Conservation (phyloP, 2,113 vertebrate species). For the Sturnira hondurensis region DNA sequence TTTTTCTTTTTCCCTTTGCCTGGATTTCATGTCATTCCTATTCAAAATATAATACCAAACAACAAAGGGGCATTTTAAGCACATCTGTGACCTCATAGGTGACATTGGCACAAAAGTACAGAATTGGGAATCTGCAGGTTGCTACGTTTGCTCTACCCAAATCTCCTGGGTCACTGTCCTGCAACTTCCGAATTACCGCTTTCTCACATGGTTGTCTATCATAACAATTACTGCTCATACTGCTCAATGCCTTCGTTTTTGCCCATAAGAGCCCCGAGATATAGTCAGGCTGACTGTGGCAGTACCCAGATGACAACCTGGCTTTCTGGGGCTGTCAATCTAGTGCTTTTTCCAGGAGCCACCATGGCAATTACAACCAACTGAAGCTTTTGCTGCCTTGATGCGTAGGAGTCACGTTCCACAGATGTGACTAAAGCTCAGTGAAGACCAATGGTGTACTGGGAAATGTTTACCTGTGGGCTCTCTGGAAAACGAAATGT, state of each 20-base stretch:
- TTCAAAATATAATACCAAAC: neutral
- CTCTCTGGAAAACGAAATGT: neutral
- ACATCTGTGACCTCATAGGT: neutral
- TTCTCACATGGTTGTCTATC: neutral
- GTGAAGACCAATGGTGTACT: neutral
- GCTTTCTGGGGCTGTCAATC: neutral
- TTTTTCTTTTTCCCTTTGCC: neutral
- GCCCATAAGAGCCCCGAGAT: neutral
- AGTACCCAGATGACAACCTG: neutral
- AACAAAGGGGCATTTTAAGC: neutral
- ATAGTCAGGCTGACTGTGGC: too few relatives aligned
- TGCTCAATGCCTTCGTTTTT: neutral
- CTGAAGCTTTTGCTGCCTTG: neutral
- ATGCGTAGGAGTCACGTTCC: neutral
- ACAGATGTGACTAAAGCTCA: neutral
- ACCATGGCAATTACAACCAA: neutral
- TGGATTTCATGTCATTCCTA: neutral
- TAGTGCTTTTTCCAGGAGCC: neutral
- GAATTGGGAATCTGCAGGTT: too few relatives aligned
- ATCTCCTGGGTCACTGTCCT: neutral
- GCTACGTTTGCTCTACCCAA: neutral
- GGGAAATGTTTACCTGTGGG: neutral
- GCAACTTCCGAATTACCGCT: neutral
- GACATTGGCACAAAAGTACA: neutral
- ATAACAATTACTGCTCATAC: rapidly evolving